These are phyloP conservation scores for Philotrypesis tridentata DNA, from an alignment of 1,140 invertebrate genomes.

Conservation along the genomic window DNA sequence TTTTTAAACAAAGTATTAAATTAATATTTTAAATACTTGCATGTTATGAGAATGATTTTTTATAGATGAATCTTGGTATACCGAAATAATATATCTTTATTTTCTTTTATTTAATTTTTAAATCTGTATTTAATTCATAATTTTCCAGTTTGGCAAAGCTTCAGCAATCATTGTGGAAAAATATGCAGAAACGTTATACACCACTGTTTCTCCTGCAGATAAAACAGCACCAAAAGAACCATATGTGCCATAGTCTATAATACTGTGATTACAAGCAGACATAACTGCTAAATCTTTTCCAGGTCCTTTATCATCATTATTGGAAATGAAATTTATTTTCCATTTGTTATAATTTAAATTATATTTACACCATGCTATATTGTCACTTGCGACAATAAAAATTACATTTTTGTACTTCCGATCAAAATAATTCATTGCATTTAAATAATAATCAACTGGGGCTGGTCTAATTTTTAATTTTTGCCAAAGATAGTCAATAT, in stretches of 20 bases:
- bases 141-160: conserved; percentile 75
- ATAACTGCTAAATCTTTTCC: conserved; percentile 80
- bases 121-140: conserved; percentile 68
- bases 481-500: conserved; percentile 75
- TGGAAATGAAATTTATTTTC: conserved; percentile 74
- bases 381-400: conserved; percentile 79
- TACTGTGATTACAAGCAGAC: conserved; percentile 79
- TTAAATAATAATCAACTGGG: conserved; percentile 73
- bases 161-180: conserved; percentile 75
- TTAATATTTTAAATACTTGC: too few species aligned
- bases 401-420: conserved; percentile 73
- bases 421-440: conserved; percentile 76
- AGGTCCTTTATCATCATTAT: conserved; percentile 69
- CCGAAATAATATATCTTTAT: too few species aligned
- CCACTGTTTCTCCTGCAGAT: conserved; percentile 77
- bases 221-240: conserved; percentile 81
- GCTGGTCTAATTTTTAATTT: conserved; percentile 73
- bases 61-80: too few species aligned
- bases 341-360: conserved; percentile 69
- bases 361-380: conserved; percentile 77
- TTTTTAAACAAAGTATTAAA: too few species aligned
- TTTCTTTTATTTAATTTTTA: too few species aligned
- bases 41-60: too few species aligned
- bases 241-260: conserved; percentile 82
- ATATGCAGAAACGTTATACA: conserved; percentile 76